A percentile compares a stretch with the other conserved stretches of the same genome.
These are phyloP conservation scores for Agrilus planipennis DNA, from an alignment of 1,140 invertebrate genomes.

Conservation along the genomic window DNA sequence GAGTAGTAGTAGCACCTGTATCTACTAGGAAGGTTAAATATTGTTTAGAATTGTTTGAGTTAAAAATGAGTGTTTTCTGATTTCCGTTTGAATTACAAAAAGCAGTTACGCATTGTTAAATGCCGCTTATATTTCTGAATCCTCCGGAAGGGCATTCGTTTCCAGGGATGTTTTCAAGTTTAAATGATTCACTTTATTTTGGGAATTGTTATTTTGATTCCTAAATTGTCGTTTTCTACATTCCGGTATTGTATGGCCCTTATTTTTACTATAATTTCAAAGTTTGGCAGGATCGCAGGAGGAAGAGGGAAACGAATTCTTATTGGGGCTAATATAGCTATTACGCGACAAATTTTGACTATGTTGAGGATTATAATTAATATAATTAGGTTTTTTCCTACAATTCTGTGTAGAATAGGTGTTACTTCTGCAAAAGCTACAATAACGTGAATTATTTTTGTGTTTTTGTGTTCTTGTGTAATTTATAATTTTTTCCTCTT, in stretches of 20 bases:
- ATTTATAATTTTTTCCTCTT: not conserved
- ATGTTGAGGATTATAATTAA: not conserved
- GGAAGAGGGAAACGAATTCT: no score
- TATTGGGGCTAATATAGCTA: not conserved
- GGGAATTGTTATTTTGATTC: not conserved
- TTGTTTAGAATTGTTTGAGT: no score
- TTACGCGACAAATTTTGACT: no score
- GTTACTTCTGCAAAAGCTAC: not conserved
- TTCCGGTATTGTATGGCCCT: no score
- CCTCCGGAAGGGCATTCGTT: not conserved
- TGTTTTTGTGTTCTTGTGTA: not conserved
- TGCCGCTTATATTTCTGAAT: not conserved
- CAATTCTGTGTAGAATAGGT: constrained; percentile 1
- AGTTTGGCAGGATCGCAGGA: no score
- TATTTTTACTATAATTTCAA: no score
- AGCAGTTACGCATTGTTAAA: not conserved
- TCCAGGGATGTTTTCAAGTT: not conserved
- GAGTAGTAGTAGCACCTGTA: no score
- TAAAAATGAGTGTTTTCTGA: no score
- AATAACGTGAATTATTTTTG: not conserved
- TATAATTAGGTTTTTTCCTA: not conserved
- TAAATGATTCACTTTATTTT: constrained; percentile 1
- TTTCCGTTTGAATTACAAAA: no score
- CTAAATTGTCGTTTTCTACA: no score
- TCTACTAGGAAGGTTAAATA: no score